These are phyloP conservation scores for Grantiella picta DNA, from an alignment of 2,113 vertebrate genomes.

Conservation along the genomic window DNA sequence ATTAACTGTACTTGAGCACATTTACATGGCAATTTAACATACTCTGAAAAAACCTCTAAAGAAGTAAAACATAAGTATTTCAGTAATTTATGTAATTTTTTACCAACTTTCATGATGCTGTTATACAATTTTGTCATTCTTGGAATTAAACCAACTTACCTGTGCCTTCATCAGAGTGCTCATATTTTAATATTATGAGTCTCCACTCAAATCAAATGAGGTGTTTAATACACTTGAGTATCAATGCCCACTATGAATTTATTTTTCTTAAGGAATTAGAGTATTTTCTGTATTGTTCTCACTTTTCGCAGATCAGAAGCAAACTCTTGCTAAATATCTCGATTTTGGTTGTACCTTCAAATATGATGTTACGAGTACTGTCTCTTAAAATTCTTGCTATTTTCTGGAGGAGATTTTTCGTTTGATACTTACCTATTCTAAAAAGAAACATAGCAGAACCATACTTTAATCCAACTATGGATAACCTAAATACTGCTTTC, in stretches of 20 bases:
- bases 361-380: not conserved
- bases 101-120: not conserved
- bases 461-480: not conserved
- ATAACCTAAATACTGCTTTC: not conserved
- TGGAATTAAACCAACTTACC: not conserved
- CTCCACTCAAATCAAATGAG: not conserved
- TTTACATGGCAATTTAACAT: not conserved
- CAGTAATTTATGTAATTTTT: not conserved
- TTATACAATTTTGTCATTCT: not conserved
- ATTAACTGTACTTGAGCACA: not conserved
- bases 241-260: rapidly evolving
- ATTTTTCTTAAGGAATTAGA: not conserved
- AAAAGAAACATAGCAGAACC: not conserved
- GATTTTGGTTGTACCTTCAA: not conserved
- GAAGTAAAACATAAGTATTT: not conserved
- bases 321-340: not conserved
- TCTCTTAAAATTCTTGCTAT: not conserved
- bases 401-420: not conserved
- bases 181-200: not conserved
- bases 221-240: not conserved
- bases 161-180: not conserved
- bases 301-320: not conserved
- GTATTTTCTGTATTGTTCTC: not conserved
- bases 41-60: not conserved
- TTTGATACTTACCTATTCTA: not conserved